Evolutionary conservation across 2,797 vertebrate species (phyloP).

Genomic region (Crocodylus rhombifer): DNA sequence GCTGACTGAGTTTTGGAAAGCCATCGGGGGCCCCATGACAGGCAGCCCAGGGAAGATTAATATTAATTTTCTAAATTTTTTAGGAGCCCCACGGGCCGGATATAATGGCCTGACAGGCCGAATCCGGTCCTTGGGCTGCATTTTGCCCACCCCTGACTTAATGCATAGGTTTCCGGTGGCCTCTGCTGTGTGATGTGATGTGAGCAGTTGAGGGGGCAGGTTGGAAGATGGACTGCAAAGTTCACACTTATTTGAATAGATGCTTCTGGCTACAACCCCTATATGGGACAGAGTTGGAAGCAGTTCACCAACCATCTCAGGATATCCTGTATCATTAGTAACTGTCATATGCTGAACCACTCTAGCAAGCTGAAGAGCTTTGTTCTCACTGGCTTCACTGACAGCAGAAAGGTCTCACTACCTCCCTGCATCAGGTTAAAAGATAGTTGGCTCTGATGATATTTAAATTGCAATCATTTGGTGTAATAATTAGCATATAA

Average conservation of each 20-base stretch:
- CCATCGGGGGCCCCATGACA: no score
- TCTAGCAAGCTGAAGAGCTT: not conserved
- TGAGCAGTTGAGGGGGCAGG: no score
- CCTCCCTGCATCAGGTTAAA: not conserved
- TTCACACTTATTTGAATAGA: not conserved
- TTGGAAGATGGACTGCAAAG: not conserved
- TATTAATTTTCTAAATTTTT: no score
- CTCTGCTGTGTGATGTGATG: not conserved
- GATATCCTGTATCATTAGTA: not conserved
- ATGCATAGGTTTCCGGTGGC: not conserved
- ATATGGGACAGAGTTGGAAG: not conserved
- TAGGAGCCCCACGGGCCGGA: no score
- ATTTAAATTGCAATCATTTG: not conserved
- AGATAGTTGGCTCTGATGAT: not conserved
- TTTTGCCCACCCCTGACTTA: not conserved
- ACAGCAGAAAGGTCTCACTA: not conserved
- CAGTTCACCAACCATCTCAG: not conserved
- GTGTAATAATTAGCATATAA: not conserved
- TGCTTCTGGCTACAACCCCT: not conserved
- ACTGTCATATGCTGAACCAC: not conserved
- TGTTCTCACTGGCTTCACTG: not conserved
- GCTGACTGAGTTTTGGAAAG: no score
- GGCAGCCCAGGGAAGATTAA: no score
- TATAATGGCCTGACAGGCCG: no score
- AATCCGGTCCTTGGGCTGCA: no score